phyloP scores from a whole-genome alignment of 2,113 vertebrate genomes.

The Meles meles region DNA sequence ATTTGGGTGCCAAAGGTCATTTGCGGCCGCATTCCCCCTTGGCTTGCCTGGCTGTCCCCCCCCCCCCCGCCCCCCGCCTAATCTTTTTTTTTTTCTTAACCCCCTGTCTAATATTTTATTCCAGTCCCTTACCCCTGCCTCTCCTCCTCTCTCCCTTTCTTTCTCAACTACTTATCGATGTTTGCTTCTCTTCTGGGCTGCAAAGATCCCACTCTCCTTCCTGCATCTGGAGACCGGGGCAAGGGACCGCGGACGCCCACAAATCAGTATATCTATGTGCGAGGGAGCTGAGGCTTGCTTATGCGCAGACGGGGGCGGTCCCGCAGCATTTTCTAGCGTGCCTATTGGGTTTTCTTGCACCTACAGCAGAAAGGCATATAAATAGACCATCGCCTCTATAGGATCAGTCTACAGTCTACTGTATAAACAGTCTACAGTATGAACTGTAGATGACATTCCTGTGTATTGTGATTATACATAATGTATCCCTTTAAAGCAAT shows the following conservation, averaged over 20 bases:
- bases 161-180: neutral
- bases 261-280: neutral
- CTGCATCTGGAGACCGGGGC: neutral
- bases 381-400: neutral
- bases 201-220: neutral
- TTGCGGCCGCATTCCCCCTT: neutral
- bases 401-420: too few species aligned
- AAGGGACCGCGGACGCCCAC: neutral
- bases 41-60: neutral
- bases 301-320: neutral
- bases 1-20: neutral
- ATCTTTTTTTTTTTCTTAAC: too few species aligned
- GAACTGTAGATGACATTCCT: neutral
- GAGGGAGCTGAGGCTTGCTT: neutral
- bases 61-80: neutral
- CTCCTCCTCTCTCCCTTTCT: neutral
- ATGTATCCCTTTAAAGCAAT: conserved; percentile 30
- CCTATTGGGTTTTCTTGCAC: neutral
- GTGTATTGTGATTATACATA: conserved; percentile 4
- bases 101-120: neutral
- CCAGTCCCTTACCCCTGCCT: neutral
- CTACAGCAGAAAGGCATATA: neutral
- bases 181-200: neutral
- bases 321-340: neutral
- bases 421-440: too few species aligned